Base-by-base conservation (phyloP, 2,113 vertebrate species). In the Lynx canadensis region DNA sequence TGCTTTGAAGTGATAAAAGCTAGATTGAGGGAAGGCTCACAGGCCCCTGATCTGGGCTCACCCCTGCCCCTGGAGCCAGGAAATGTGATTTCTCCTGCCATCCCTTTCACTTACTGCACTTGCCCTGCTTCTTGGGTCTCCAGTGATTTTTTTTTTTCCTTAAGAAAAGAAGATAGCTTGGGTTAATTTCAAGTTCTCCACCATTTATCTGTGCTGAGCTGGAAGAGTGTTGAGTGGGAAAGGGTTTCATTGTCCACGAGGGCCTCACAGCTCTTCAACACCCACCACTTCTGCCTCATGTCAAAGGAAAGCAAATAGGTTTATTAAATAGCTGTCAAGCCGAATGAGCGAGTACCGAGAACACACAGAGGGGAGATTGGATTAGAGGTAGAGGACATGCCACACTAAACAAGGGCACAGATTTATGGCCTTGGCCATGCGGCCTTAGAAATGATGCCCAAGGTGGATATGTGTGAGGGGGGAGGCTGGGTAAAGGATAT, bases 311-410 rank as follows among this genome's bases (percentile, higher is more conserved):
- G 98, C 98, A 98, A 99, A 99, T 98, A 98, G 98, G 98, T 99
- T 99, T 99, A 99, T 99, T 99, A 99, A 99, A 99, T 99, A 99
- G 99, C 99, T 99, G 99, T 99, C 99, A 99, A 97, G 95, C 96
- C 4, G 95, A 99, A 99, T 99, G 99, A 99, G 98, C 96, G 93
- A 98, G 98, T 95, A 97, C 98, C 98, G 97, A 98, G 98, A 98
- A 98, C 98, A 98, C 98, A 98, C 98, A 97, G 98, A 97, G 97
- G 95, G 97, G 97, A 98, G 98, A 99, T 99, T 99, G 98, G 98
- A 99, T 99, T 99, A 99, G 97, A 98, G 98, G 94, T 89, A 98
- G 98, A 99, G 98, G 98, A 98, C 98, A 99, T 98, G 98, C 98
- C 98, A 98, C 97, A 91, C 98, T 98, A 99, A 99, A 98, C 98